Base-by-base conservation (phyloP, 2,888 invertebrate genomes). In the Tachina fera region DNA sequence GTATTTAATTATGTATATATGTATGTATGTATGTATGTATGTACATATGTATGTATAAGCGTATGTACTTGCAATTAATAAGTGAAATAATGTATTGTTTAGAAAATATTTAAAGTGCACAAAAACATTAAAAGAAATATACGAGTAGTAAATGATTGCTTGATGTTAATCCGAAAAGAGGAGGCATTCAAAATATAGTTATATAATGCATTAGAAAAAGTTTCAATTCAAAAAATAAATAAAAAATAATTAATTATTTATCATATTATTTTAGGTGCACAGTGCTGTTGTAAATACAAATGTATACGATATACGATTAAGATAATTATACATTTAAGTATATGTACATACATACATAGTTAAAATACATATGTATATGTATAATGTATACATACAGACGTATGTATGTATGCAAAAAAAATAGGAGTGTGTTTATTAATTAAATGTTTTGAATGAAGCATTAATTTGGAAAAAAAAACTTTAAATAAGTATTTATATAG, bases 81-180 rank as follows among this genome's bases (percentile, higher is more conserved):
- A 63, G 58, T 31, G 45, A 71, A 56, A 81, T 82, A 56, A 81
- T 82, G 81, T 81, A 47, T 39, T 63, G 70, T 70, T 63, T 68
- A 22, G 14, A 19, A 70, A 39, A 51, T 53, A 58, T 51, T 61
- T 45, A 39, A 67, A 74, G 84, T 85, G 84, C 84, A 61, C 31
- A 71, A 51, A 43, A 22, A 60, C 41, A 22, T 53, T 22, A 60
- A 47, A 49, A 78, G 41, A 68, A 70, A 58, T 14, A 47, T 58
- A 11, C 10, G 41, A n/a, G n/a, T 58, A 16, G 41, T 58, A 16
- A 60, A 60, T 16, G 43, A 60, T 67, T 70, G 13, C 61, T 60
- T 70, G 22, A 49, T 14, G 51, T 60, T 65, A 74, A 70, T 79
- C 70, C 74, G 68, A 83, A 83, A 71, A 56, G 51, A 71, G 75